A percentile compares a stretch with the other conserved stretches of the same genome.
These are phyloP conservation scores for Drosophila nigritarsus DNA, from an alignment of 2,888 invertebrate genomes.

Conservation along the genomic window DNA sequence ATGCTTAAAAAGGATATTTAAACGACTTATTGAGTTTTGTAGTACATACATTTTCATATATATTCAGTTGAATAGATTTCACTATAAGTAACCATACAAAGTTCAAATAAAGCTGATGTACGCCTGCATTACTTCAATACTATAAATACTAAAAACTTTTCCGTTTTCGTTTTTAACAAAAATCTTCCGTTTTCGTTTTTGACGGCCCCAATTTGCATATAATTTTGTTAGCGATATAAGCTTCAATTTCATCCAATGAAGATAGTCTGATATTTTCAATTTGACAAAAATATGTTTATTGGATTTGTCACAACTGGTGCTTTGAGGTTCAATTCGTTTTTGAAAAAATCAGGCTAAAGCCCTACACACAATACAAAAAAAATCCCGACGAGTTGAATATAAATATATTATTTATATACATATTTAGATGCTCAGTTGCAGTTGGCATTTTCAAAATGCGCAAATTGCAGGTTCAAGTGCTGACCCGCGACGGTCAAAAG, in stretches of 20 bases:
- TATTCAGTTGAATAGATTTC: neutral
- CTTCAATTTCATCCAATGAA: too few relatives aligned
- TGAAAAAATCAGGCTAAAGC: neutral
- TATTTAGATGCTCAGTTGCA: slow-evolving; percentile 3
- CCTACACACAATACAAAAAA: slow-evolving; percentile 4
- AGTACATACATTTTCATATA: neutral
- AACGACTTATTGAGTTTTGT: neutral
- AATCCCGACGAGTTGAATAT: neutral
- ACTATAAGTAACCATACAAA: neutral
- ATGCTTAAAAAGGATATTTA: neutral
- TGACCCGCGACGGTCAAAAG: slow-evolving; percentile 63
- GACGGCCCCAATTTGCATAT: neutral
- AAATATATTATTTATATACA: neutral
- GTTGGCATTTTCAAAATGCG: slow-evolving; percentile 35
- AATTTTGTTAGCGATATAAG: neutral
- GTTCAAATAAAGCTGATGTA: too few relatives aligned
- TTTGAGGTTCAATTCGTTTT: slow-evolving; percentile 22
- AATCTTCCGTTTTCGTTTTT: too few relatives aligned
- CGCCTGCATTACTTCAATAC: neutral
- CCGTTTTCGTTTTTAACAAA: neutral
- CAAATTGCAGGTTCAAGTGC: slow-evolving; percentile 53
- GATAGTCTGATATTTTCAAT: neutral
- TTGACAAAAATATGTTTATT: neutral
- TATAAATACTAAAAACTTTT: neutral
- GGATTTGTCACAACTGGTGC: slow-evolving; percentile 3